These are phyloP conservation scores for Heliothis subflexa DNA, from an alignment of 1,140 invertebrate species.

Conservation along the genomic window DNA sequence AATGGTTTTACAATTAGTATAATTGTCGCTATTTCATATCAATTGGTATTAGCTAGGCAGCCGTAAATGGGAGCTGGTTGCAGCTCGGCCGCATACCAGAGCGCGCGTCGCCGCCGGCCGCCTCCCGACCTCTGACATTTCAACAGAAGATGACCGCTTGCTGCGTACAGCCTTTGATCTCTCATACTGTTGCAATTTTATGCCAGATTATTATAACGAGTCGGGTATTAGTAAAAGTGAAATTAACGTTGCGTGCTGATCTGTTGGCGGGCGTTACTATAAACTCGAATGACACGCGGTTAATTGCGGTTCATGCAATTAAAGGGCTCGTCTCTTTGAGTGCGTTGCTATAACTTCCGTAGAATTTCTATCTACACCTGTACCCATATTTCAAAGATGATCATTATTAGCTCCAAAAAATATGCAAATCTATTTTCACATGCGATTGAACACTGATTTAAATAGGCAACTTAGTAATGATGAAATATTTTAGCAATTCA, in stretches of 20 bases:
- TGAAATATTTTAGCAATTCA: slow-evolving; percentile 55
- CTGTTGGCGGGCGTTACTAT: slow-evolving; percentile 41
- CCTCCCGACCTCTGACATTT: slow-evolving; percentile 74
- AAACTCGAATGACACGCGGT: slow-evolving; percentile 54
- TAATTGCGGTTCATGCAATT: slow-evolving; percentile 56
- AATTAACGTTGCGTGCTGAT: slow-evolving; percentile 58
- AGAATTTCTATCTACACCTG: slow-evolving; percentile 16
- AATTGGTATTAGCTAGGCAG: slow-evolving; percentile 49
- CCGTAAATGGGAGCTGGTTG: slow-evolving; percentile 60
- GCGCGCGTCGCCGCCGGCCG: slow-evolving; percentile 51
- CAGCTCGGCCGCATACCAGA: slow-evolving; percentile 63
- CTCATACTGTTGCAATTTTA: slow-evolving; percentile 73
- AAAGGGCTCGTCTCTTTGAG: slow-evolving; percentile 45
- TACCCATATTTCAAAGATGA: background rate
- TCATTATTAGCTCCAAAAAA: background rate
- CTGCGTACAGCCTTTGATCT: slow-evolving; percentile 75
- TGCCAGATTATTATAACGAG: slow-evolving; percentile 65
- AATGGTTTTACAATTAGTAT: slow-evolving; percentile 37
- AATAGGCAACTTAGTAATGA: slow-evolving; percentile 26
- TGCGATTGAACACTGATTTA: slow-evolving; percentile 9
- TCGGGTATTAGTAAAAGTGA: slow-evolving; percentile 59
- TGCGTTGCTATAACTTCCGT: slow-evolving; percentile 29
- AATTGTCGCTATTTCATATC: slow-evolving; percentile 50
- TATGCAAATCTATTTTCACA: background rate
- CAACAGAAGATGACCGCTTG: slow-evolving; percentile 72